Conservation (phyloP, 2,888 invertebrate species). For the Hirtodrosophila cameraria region DNA sequence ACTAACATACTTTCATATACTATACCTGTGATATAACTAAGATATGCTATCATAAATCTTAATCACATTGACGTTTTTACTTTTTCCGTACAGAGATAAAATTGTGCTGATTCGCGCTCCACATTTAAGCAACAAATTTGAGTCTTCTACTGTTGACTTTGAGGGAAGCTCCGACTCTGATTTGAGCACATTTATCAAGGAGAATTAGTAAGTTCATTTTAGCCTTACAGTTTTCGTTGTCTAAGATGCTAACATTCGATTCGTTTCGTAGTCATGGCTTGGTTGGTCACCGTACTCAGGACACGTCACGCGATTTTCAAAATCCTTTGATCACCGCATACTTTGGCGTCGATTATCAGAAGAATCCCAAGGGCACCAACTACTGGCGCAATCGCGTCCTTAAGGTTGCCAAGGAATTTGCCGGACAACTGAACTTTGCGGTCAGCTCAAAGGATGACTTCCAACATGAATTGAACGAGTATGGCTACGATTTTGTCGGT, state of each 20-base stretch:
- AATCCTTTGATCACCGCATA: conserved; percentile 96
- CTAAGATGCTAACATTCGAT: conserved; percentile 9
- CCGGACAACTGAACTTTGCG: conserved; percentile 90
- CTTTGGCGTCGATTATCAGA: conserved; percentile 97
- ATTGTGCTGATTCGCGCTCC: conserved; percentile 95
- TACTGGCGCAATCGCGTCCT: conserved; percentile 99
- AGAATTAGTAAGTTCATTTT: conserved; percentile 89
- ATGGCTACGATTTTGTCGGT: conserved; percentile 93
- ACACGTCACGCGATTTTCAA: conserved; percentile 93
- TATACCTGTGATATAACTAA: too few species aligned
- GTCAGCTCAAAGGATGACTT: conserved; percentile 97
- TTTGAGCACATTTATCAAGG: conserved; percentile 92
- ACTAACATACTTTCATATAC: too few species aligned
- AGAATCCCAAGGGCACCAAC: conserved; percentile 98
- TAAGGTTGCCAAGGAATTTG: conserved; percentile 87
- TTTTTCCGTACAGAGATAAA: conserved; percentile 86
- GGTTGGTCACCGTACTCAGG: conserved; percentile 94
- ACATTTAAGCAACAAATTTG: conserved; percentile 96
- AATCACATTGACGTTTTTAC: conserved; percentile 15
- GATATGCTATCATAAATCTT: too few species aligned
- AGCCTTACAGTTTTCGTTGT: background rate
- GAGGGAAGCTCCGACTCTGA: conserved; percentile 89
- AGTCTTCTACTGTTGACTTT: conserved; percentile 90
- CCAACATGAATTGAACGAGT: conserved; percentile 96
- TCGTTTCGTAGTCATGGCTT: conserved; percentile 90